Evolutionary conservation across 2,113 vertebrate genomes (phyloP), one percentile per base, ranked within the genome.

Genomic region (Ceuthmochares aereus): DNA sequence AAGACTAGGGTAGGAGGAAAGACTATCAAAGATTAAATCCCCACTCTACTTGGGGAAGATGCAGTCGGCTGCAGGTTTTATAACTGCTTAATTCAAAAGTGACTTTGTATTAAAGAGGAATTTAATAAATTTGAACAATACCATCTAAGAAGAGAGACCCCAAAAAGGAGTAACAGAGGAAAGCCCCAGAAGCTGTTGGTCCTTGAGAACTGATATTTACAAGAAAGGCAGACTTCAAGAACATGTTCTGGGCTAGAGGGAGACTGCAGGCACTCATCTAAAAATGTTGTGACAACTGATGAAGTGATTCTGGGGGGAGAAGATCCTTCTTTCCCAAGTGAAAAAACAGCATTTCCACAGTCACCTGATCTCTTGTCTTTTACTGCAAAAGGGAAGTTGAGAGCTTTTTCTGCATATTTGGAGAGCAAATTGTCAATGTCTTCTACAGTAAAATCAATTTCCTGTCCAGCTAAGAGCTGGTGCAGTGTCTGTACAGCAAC

Each of bases 331-430:
- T 87, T 59, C 37, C 49, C 32, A 89, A 62, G 47, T 8, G 9
- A 58, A 86, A 85, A 70, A 56, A 5, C 14, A 85, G 64, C 51
- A 79, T 63, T 93, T 20, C 23, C 42, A 78, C 1, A 98, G 97
- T 96, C 90, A 99, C 99, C 99, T 89, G 99, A 99, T 94, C 98
- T 98, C 74, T 97, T 98, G 91, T 99, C 98, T 93, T 98, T 98
- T 56, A 99, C 98, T 7, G 99, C 95, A 9, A 99, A 99, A 6
- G 99, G 98, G 92, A 99, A 99, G 90, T 99, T 98, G 36, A 99
- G 98, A 77, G 99, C 99, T 95, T 99, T 99, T 82, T 95, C 90
- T 27, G 99, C 99, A 6, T 99, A 99, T 78, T 97, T 98, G 47
- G 98, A 98, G 91, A 99, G 98, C 73, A 99, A 98, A 1, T 42